A percentile compares a stretch with the other conserved stretches of the same genome.
These are phyloP conservation scores for Drosophila eugracilis DNA, from an alignment of 1,140 invertebrate species.

Conservation along the genomic window DNA sequence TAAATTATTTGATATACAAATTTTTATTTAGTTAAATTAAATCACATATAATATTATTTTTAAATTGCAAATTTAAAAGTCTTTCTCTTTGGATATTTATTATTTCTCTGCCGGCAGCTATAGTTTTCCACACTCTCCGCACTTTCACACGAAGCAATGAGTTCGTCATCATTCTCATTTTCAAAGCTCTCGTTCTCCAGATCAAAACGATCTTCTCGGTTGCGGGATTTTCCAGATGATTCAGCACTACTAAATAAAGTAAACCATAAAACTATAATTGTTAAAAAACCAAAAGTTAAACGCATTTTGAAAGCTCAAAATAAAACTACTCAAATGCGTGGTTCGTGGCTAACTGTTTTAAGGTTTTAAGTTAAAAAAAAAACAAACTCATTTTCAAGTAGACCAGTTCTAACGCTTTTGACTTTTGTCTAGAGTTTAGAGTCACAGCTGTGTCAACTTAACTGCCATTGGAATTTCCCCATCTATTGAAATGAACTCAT, in stretches of 20 bases:
- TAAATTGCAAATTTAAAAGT: conserved; percentile 46
- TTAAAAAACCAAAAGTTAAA: not conserved
- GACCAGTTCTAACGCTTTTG: not conserved
- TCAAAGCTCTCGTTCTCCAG: conserved; percentile 14
- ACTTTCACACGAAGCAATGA: conserved; percentile 19
- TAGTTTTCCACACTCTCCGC: conserved; percentile 16
- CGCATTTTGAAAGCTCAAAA: conserved; percentile 28
- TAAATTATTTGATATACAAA: not conserved
- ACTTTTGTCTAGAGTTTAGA: conserved; percentile 21
- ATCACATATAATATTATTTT: not conserved
- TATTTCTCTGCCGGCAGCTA: conserved; percentile 11
- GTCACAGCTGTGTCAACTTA: conserved; percentile 23
- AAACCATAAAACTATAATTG: conserved; percentile 6
- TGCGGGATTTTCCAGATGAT: conserved; percentile 10
- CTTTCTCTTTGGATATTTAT: conserved; percentile 11
- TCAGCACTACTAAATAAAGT: not conserved
- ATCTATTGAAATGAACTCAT: not conserved
- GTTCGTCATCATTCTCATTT: not conserved
- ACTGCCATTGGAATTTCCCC: conserved; percentile 10
- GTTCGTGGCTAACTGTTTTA: conserved; percentile 8
- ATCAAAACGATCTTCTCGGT: conserved; percentile 37
- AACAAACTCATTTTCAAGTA: conserved; percentile 3
- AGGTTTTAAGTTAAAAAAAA: not conserved
- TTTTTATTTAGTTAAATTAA: not conserved
- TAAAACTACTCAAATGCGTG: conserved; percentile 27